Evolutionary conservation across 2,888 invertebrate genomes (phyloP), one percentile per base, ranked within the genome.

Genomic region (Philereme transversata): DNA sequence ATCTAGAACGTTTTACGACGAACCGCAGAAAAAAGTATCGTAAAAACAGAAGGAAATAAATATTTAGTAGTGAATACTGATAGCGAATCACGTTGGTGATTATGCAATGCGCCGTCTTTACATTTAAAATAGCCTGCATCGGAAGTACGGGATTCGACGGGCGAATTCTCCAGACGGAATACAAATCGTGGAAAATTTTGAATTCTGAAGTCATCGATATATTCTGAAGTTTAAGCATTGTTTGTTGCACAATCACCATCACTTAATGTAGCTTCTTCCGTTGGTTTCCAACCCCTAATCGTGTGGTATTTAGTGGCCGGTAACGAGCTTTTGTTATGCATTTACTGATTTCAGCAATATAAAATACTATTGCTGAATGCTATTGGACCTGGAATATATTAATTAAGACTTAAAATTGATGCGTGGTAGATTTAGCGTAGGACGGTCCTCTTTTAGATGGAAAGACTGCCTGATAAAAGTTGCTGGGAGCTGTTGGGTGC

Each of bases 121-220:
- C 87, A 90, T 91, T 88, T 88, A 86, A 87, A 90, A 87, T 86
- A 87, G 81, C 83, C 84, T 90, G 89, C 90, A 89, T 86, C 83
- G 80, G 85, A 85, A 87, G 84, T 87, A 87, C 82, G 83, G 81
- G 82, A 82, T 79, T 76, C 81, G 80, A 80, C 77, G 81, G 79
- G 82, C 81, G 84, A 84, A 87, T 84, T 84, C 85, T 87, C 86
- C 82, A 88, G 86, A 88, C 84, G 71, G 90, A 88, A 91, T 91
- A 90, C 83, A 83, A 87, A 90, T 87, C 73, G 86, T 87, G 88
- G 88, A 90, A 89, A 88, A 86, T 88, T 88, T 87, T 83, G 81
- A 85, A 83, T 81, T 76, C 75, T 80, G 72, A 77, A 77, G 75
- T 82, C 82, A 80, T 79, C 80, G 77, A 83, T 82, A 75, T 79